Evolutionary conservation across 2,113 vertebrate genomes (phyloP), one percentile per base, ranked within the genome.

Genomic region (Trichechus manatus): DNA sequence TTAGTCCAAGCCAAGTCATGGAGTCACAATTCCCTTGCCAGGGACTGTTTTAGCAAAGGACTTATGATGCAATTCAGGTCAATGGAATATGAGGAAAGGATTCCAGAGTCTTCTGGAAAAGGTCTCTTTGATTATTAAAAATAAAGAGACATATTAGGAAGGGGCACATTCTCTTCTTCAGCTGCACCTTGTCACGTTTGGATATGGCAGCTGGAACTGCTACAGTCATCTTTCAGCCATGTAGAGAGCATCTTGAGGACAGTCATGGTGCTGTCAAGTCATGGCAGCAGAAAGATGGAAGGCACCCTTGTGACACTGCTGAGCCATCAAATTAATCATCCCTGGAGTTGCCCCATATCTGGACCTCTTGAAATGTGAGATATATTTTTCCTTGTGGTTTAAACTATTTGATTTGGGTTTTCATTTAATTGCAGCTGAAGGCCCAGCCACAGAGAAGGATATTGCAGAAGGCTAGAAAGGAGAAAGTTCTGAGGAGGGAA

Each of bases 61-160:
- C n/a, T 4, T 53, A 23, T 6, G 10, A 68, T 77, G 33, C 15
- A 47, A 25, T 86, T 72, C 29, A 87, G 42, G 50, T 74, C 80
- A 56, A 3, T 86, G 89, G 82, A 70, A 87, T 78, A 22, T 64
- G 36, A 90, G 25, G 59, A 90, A 94, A 72, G 89, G 33, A 64
- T 47, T 47, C 44, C 22, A 27, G 74, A 31, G 74, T 31, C 66
- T 80, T 85, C 64, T 68, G 72, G 84, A 29, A 29, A 85, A 61
- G 78, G 44, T 78, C 42, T 70, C 23, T 68, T 89, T 2, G 4
- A 44, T 72, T 84, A 23, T 85, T 92, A 82, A 84, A 92, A 92
- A 88, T 22, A 66, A 79, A 79, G 31, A 91, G 56, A 80, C 29
- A 31, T 33, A 7, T 19, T 56, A 59, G 33, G 81, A 87, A 90